Conservation (phyloP, 2,113 vertebrate genomes). For the Arvicanthis niloticus region DNA sequence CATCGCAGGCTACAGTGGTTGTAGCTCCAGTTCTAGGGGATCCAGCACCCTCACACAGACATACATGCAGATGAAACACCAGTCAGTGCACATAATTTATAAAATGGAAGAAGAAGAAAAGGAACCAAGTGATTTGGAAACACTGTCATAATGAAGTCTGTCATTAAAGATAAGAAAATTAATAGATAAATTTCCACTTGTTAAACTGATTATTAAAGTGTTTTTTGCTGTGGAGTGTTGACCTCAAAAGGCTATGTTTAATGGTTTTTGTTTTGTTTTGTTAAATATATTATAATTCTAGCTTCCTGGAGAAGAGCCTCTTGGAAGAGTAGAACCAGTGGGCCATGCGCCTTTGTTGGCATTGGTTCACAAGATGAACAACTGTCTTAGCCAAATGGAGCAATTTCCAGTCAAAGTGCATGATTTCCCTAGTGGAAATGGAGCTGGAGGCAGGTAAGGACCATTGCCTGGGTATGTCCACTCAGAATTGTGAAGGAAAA, state of each 20-base stretch:
- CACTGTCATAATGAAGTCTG: not conserved
- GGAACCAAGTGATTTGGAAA: not conserved
- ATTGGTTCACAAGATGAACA: slow-evolving; percentile 99
- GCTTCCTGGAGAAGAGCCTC: slow-evolving; percentile 95
- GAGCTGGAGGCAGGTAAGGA: slow-evolving; percentile 98
- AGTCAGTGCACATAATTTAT: not conserved
- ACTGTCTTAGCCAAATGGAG: slow-evolving; percentile 99
- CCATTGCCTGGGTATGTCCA: slow-evolving; percentile 81
- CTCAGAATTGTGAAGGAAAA: slow-evolving; percentile 30
- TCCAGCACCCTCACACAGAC: not conserved
- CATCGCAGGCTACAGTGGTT: not conserved
- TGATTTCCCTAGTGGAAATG: slow-evolving; percentile 98
- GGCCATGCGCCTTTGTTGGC: slow-evolving; percentile 94
- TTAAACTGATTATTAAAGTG: slow-evolving; percentile 19
- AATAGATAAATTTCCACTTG: not conserved
- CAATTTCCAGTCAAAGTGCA: slow-evolving; percentile 99
- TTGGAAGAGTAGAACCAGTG: slow-evolving; percentile 93
- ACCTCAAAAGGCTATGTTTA: slow-evolving; percentile 12
- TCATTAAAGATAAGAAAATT: not conserved
- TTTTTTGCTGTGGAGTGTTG: slow-evolving; percentile 22
- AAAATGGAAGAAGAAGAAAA: not conserved
- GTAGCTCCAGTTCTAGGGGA: not conserved
- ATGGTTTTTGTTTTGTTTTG: slow-evolving; percentile 27
- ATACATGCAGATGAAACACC: not conserved
- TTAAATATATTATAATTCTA: slow-evolving; percentile 79